phyloP scores from a whole-genome alignment of 1,140 invertebrate genomes.

The Hermetia illucens region DNA sequence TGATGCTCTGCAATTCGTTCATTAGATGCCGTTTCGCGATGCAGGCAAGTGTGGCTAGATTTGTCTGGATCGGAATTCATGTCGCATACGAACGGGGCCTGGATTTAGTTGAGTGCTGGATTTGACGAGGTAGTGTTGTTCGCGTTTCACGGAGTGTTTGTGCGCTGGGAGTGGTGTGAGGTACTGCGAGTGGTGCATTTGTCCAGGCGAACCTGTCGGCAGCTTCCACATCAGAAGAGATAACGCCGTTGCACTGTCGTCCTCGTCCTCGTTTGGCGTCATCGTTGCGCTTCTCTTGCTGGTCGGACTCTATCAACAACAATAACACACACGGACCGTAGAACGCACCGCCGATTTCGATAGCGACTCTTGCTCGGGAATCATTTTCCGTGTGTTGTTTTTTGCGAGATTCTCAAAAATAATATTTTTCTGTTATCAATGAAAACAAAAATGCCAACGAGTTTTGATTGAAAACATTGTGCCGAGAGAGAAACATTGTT shows the following conservation, averaged over 20 bases:
- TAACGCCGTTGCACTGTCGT: not conserved
- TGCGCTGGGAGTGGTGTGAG: too few relatives aligned
- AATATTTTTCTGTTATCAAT: constrained; percentile 1
- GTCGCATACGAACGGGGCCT: too few relatives aligned
- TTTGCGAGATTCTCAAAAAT: not conserved
- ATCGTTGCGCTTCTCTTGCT: not conserved
- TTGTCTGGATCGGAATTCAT: too few relatives aligned
- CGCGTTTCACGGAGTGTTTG: too few relatives aligned
- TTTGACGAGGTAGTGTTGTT: too few relatives aligned
- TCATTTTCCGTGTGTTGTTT: not conserved
- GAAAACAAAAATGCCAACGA: not conserved
- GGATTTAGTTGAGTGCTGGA: too few relatives aligned
- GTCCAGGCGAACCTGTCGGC: not conserved
- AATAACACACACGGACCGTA: not conserved
- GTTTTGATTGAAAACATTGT: constrained; percentile 1
- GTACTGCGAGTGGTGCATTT: too few relatives aligned
- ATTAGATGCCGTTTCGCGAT: too few relatives aligned
- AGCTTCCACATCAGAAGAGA: not conserved
- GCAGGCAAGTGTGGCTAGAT: too few relatives aligned
- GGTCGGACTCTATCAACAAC: not conserved
- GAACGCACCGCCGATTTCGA: not conserved
- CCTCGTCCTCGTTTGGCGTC: not conserved
- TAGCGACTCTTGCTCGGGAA: not conserved
- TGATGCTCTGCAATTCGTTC: too few relatives aligned
- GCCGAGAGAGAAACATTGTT: too few relatives aligned